Conservation (phyloP, 2,888 invertebrate genomes). For the Leucozona laternaria region DNA sequence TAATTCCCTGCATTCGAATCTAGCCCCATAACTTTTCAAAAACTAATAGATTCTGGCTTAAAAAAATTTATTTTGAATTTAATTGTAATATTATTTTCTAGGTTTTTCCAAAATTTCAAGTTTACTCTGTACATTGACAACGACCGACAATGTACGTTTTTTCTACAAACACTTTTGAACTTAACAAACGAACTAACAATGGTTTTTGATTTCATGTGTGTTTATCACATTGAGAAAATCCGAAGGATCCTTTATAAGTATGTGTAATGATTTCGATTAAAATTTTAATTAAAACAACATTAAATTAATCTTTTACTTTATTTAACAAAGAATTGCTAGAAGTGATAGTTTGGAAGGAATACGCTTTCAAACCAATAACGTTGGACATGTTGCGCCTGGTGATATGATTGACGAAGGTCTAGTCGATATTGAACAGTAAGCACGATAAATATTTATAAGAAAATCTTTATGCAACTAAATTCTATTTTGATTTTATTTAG, state of each 20-base stretch:
- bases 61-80: no score
- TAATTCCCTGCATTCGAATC: no score
- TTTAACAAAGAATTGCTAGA: slow-evolving; percentile 79
- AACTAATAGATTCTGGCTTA: no score
- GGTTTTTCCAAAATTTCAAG: slow-evolving; percentile 83
- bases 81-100: slow-evolving; percentile 55
- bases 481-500: slow-evolving; percentile 71
- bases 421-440: slow-evolving; percentile 82
- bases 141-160: slow-evolving; percentile 82
- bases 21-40: no score
- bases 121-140: slow-evolving; percentile 81
- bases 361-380: slow-evolving; percentile 82
- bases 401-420: slow-evolving; percentile 81
- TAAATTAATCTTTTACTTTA: neutral
- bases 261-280: slow-evolving; percentile 52
- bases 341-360: slow-evolving; percentile 82
- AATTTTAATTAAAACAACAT: neutral
- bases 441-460: neutral
- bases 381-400: slow-evolving; percentile 80
- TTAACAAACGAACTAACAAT: slow-evolving; percentile 82
- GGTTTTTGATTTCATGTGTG: slow-evolving; percentile 82
- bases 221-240: slow-evolving; percentile 82
- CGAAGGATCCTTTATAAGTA: slow-evolving; percentile 82
- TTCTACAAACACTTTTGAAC: slow-evolving; percentile 81
- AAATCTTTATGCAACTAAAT: neutral